Conservation (phyloP, 2,113 vertebrate genomes). For the Burhinus bistriatus region DNA sequence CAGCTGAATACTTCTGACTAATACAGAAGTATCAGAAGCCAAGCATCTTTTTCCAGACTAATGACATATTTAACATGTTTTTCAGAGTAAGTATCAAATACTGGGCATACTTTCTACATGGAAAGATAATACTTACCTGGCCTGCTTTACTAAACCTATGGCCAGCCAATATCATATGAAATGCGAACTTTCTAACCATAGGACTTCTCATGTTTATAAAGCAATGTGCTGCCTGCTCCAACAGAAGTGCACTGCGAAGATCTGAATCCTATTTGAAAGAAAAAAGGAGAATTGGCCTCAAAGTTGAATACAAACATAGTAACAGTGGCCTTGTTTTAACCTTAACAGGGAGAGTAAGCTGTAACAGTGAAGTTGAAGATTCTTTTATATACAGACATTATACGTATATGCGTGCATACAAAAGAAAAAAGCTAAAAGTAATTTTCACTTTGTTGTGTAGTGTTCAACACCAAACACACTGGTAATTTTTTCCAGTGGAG, state of each 20-base stretch:
- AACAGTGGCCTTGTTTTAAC: neutral
- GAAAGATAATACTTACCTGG: constrained; percentile 78
- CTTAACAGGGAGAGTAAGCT: neutral
- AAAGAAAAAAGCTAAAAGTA: neutral
- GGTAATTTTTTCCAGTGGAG: neutral
- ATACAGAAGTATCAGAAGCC: neutral
- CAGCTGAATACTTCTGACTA: neutral
- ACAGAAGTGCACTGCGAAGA: constrained; percentile 91
- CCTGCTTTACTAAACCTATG: constrained; percentile 98
- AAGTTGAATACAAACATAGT: neutral
- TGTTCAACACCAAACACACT: neutral
- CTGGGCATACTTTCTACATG: rapidly evolving
- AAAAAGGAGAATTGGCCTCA: neutral
- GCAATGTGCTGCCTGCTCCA: constrained; percentile 97
- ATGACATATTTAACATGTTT: neutral
- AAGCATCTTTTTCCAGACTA: neutral
- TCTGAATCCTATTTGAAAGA: constrained; percentile 87
- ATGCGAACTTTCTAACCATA: constrained; percentile 98
- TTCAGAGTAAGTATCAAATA: neutral
- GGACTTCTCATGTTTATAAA: constrained; percentile 98
- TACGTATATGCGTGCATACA: neutral
- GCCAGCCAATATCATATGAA: constrained; percentile 97
- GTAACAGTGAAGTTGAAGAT: neutral
- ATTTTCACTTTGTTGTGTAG: neutral
- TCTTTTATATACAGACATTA: neutral